A percentile compares a stretch with the other conserved stretches of the same genome.
phyloP scores from a whole-genome alignment of 2,888 invertebrate species.

The Dimorphilus gyrociliatus region DNA sequence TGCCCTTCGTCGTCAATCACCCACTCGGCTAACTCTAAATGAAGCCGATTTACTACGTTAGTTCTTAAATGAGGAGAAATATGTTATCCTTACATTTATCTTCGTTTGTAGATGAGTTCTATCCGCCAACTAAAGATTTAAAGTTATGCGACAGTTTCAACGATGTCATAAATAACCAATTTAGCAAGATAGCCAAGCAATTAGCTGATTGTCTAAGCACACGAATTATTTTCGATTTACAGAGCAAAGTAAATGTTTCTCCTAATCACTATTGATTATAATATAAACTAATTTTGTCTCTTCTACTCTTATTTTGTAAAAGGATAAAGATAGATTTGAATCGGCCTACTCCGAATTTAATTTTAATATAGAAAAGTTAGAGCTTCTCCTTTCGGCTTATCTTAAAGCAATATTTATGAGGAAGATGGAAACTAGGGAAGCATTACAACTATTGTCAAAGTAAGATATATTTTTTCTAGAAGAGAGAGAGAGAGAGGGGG shows the following conservation, averaged over 20 bases:
- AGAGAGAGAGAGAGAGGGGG: no score
- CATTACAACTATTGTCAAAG: conserved; percentile 29
- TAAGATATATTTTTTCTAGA: conserved; percentile 8
- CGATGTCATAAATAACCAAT: conserved; percentile 20
- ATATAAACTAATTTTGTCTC: not conserved
- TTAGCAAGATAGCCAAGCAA: conserved; percentile 19
- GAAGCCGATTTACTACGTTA: no score
- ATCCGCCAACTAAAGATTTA: no score
- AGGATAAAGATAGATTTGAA: conserved; percentile 33
- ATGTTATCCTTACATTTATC: no score
- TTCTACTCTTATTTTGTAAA: not conserved
- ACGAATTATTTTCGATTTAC: conserved; percentile 33
- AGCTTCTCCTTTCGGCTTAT: conserved; percentile 31
- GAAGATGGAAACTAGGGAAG: conserved; percentile 29
- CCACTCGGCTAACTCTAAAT: no score
- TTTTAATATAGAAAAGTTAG: conserved; percentile 22
- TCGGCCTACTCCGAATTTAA: conserved; percentile 25
- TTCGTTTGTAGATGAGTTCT: no score
- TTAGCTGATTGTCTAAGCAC: conserved; percentile 25
- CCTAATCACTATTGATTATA: no score
- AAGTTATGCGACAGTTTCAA: no score
- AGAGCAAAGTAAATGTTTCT: conserved; percentile 23
- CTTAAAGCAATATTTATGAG: conserved; percentile 28
- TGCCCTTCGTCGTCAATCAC: no score
- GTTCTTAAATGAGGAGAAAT: no score